Conservation (phyloP, 2,113 vertebrate genomes). For the Notarius quadriscutis region DNA sequence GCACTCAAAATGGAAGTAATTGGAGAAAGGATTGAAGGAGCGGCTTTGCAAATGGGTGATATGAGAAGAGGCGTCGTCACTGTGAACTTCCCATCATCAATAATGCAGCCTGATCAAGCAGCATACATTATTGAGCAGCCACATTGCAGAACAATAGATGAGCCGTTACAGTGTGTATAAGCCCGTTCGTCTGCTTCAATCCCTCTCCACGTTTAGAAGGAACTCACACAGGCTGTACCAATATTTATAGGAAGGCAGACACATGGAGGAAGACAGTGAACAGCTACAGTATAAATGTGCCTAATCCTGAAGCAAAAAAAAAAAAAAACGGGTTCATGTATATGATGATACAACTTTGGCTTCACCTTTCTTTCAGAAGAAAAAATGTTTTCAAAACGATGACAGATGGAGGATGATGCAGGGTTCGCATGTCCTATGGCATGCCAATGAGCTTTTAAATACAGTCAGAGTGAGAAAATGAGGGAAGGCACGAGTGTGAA, state of each 20-base stretch:
- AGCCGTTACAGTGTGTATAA: background rate
- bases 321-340: background rate
- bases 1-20: background rate
- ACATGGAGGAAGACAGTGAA: constrained; percentile 18
- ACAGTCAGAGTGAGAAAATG: constrained; percentile 7
- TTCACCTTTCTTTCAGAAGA: background rate
- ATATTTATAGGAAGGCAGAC: constrained; percentile 8
- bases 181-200: constrained; percentile 34
- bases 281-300: background rate
- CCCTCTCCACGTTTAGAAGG: background rate
- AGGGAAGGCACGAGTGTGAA: constrained; percentile 14
- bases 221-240: background rate
- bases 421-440: constrained; percentile 9
- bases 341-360: background rate
- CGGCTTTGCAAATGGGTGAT: constrained; percentile 1
- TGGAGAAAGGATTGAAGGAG: constrained; percentile 1
- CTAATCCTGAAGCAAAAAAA: background rate
- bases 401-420: background rate
- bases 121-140: constrained; percentile 60
- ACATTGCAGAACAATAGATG: constrained; percentile 31
- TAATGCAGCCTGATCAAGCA: constrained; percentile 69
- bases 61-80: constrained; percentile 47
- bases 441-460: background rate
- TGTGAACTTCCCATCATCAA: constrained; percentile 66
- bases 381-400: background rate